Evolutionary conservation across 2,888 invertebrate genomes (phyloP).

Genomic region (Patella caerulea): DNA sequence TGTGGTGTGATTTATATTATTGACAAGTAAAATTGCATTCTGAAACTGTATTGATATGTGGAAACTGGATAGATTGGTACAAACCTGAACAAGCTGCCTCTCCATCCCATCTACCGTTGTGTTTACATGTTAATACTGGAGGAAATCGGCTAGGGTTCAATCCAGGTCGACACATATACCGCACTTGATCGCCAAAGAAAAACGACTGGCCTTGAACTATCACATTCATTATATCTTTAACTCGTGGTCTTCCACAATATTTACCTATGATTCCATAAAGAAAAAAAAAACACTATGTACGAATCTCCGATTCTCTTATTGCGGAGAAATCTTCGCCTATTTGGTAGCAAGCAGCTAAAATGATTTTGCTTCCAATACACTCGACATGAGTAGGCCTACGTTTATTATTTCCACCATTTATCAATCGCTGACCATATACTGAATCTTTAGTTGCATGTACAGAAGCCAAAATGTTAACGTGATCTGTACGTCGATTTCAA

Average conservation of each 20-base stretch:
- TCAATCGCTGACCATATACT: too few relatives aligned
- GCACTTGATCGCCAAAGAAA: slow-evolving; percentile 56
- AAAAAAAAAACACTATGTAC: not conserved
- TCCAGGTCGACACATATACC: slow-evolving; percentile 61
- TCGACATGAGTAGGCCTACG: too few relatives aligned
- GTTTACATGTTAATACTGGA: slow-evolving; percentile 73
- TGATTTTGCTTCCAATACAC: too few relatives aligned
- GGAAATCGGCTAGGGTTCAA: slow-evolving; percentile 51
- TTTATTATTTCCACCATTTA: too few relatives aligned
- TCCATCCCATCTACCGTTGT: slow-evolving; percentile 75
- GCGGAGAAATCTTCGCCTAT: too few relatives aligned
- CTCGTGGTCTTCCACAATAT: slow-evolving; percentile 62
- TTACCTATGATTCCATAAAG: slow-evolving; percentile 42
- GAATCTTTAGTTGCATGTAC: too few relatives aligned
- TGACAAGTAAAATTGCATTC: not conserved
- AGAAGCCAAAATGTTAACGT: too few relatives aligned
- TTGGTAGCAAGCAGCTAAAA: too few relatives aligned
- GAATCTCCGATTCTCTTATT: too few relatives aligned
- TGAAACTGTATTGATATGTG: not conserved
- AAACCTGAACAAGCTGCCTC: slow-evolving; percentile 72
- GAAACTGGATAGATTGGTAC: slow-evolving; percentile 8
- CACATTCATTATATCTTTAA: slow-evolving; percentile 50
- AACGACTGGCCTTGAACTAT: slow-evolving; percentile 57
- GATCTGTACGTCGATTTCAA: too few relatives aligned
- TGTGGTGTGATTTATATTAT: not conserved